Evolutionary conservation across 1,140 invertebrate species (phyloP), one percentile per base, ranked within the genome.

Genomic region (Bombus ignitus): DNA sequence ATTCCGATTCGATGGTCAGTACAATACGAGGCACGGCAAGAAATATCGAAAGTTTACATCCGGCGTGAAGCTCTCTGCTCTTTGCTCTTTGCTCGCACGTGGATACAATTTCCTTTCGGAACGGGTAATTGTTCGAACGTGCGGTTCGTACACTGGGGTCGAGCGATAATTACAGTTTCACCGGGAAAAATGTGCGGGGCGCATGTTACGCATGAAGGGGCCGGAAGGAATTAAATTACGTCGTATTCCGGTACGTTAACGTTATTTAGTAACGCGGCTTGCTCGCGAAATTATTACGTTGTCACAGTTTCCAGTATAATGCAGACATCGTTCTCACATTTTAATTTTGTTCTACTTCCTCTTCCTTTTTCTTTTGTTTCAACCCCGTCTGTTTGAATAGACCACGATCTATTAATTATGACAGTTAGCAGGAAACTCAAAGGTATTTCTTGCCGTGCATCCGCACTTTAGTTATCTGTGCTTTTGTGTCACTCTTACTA

Each of bases 41-140:
- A 84, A 72, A 84, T 79, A 15, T 66, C 65, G 18, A 37, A 28
- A 59, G 22, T 10, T 22, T 13, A 25, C 22, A 70, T 62, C 25
- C 66, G 37, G 44, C 35, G 37, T 4, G 39, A 62, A 8, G 47
- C 47, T n/a, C 5, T 3, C 3, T 28, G 59, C 59, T 62, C 59
- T 62, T 62, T 62, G 28, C 10, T 53, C 37, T 35, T 28, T 18
- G 39, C 83, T 84, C 76, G 83, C 83, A 84, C 83, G 83, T 84
- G 76, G 83, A 62, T 80, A 80, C 83, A 84, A 80, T 84, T 84
- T 84, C 83, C 83, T 62, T 84, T 80, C 25, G 83, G 42, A 62
- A 80, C 35, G 53, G 76, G 47, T 28, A 59, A 84, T 78, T 80
- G 66, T 79, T 80, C 39, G 83, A 84, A 78, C 65, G 66, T 72